phyloP scores from a whole-genome alignment of 2,888 invertebrate genomes.

The Rambutsinella grinnellia region DNA sequence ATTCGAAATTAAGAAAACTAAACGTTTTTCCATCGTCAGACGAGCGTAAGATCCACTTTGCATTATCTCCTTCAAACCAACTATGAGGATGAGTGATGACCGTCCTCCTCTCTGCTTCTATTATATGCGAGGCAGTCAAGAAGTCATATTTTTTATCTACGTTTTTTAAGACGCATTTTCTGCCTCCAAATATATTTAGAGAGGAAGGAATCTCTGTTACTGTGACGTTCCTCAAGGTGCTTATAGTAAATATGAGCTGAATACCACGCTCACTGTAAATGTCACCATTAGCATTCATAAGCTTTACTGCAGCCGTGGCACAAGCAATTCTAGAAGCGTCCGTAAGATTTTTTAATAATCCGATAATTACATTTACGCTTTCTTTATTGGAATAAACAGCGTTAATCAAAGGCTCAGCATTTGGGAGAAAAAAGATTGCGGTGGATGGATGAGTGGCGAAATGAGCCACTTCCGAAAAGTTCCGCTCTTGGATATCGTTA shows the following conservation, averaged over 20 bases:
- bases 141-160: constrained; percentile 1
- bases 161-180: not conserved
- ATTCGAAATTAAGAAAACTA: not conserved
- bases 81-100: constrained; percentile 4
- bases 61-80: constrained; percentile 7
- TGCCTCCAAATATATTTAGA: constrained; percentile 5
- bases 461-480: not conserved
- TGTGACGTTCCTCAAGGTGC: not conserved
- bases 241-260: not conserved
- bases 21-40: not conserved
- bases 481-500: not conserved
- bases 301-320: not conserved
- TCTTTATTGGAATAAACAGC: not conserved
- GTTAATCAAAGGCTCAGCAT: not conserved
- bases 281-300: not conserved
- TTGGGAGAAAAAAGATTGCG: not conserved
- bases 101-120: not conserved
- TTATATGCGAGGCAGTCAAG: not conserved
- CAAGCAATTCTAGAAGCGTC: not conserved
- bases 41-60: not conserved
- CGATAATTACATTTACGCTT: not conserved
- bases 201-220: not conserved
- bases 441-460: not conserved
- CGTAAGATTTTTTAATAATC: not conserved
- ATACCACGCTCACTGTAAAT: not conserved